phyloP scores from a whole-genome alignment of 1,140 invertebrate species.

The Drosophila quadrilineata region DNA sequence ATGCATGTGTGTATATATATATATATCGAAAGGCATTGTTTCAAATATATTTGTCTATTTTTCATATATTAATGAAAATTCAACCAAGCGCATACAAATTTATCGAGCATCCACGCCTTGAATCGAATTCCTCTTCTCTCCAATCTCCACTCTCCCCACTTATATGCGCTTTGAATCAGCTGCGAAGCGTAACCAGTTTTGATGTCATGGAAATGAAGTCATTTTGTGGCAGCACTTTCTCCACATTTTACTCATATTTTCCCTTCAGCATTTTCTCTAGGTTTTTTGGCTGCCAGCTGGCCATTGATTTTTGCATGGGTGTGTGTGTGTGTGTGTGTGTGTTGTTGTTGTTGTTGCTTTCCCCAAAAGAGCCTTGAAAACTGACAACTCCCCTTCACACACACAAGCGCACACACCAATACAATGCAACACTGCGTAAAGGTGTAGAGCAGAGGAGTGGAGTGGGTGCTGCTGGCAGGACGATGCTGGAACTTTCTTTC shows the following conservation, averaged over 20 bases:
- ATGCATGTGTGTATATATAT: not conserved
- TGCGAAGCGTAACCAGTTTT: conserved; percentile 5
- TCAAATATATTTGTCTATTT: too few relatives aligned
- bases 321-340: too few relatives aligned
- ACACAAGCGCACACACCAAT: not conserved
- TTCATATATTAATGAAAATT: not conserved
- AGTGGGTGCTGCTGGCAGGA: conserved; percentile 4
- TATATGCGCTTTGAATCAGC: conserved; percentile 1
- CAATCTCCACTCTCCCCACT: not conserved
- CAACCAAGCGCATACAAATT: conserved; percentile 11
- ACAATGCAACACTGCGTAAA: not conserved
- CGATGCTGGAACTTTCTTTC: conserved; percentile 47
- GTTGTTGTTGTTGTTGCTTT: too few relatives aligned
- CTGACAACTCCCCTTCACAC: conserved; percentile 8
- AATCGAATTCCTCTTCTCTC: not conserved
- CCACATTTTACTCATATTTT: conserved; percentile 20
- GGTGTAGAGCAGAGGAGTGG: conserved; percentile 6
- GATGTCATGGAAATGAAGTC: conserved; percentile 44
- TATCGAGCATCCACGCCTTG: too few relatives aligned
- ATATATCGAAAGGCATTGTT: conserved; percentile 13
- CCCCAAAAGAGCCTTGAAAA: conserved; percentile 65
- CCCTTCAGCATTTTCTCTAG: conserved; percentile 23
- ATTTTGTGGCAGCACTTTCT: conserved; percentile 42
- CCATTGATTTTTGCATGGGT: conserved; percentile 34
- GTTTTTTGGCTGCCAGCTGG: conserved; percentile 28